These are phyloP conservation scores for Adrianichthys oophorus DNA, from an alignment of 2,797 vertebrate species.

Conservation along the genomic window DNA sequence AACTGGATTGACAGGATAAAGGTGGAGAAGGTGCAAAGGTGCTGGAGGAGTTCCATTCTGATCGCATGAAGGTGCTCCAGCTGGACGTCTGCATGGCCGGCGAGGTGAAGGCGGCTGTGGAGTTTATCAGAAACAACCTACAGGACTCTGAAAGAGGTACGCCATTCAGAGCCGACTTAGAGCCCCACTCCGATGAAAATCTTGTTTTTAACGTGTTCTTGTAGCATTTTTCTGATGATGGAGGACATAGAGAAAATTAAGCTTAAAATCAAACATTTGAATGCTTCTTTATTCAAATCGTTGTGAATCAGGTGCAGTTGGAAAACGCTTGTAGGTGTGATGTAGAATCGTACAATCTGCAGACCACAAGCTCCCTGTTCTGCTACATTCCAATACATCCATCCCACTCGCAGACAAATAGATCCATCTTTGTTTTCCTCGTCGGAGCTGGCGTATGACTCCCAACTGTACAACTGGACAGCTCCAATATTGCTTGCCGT, in stretches of 20 bases:
- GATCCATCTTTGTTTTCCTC: no score
- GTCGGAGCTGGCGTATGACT: no score
- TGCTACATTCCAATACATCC: background rate
- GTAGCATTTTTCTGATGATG: no score
- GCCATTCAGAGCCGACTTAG: rapidly evolving
- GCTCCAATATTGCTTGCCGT: no score
- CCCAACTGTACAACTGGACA: no score
- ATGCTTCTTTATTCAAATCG: no score
- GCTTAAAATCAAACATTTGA: no score
- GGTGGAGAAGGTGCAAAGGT: conserved; percentile 81
- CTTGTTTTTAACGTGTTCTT: background rate
- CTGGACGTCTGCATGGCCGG: conserved; percentile 88
- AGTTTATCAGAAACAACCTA: conserved; percentile 75
- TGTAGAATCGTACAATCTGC: no score
- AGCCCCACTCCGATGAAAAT: background rate
- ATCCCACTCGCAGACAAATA: no score
- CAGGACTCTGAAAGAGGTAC: conserved; percentile 76
- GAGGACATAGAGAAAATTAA: no score
- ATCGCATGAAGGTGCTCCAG: conserved; percentile 85
- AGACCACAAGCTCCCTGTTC: background rate
- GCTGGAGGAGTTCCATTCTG: conserved; percentile 79
- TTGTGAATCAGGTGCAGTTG: no score
- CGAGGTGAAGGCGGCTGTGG: conserved; percentile 78
- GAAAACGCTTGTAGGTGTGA: no score
- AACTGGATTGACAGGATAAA: conserved; percentile 64